Conservation (phyloP, 2,113 vertebrate genomes). For the Alouatta palliata region DNA sequence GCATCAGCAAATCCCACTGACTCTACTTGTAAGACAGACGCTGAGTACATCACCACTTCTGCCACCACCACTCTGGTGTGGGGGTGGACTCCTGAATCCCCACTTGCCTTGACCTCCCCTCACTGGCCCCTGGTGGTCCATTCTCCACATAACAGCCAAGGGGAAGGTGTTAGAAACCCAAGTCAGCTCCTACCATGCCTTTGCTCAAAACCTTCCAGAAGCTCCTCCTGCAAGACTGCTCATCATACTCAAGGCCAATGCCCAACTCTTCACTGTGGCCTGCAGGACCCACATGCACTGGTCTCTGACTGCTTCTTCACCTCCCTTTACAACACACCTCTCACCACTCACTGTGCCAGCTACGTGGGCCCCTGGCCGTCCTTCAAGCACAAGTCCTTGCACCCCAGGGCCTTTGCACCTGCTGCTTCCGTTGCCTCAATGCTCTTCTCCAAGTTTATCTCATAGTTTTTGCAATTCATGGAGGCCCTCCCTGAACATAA, state of each 20-base stretch:
- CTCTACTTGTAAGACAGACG: background rate
- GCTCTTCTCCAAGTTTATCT: background rate
- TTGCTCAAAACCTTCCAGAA: background rate
- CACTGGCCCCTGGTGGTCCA: background rate
- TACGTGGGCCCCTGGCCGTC: background rate
- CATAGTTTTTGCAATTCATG: background rate
- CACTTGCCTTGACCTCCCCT: background rate
- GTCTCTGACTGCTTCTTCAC: background rate
- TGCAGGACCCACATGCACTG: background rate
- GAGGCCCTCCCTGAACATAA: background rate
- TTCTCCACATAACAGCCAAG: background rate
- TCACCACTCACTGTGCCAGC: background rate
- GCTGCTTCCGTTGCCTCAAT: background rate
- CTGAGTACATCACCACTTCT: background rate
- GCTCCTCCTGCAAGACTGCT: background rate
- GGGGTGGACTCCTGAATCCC: background rate
- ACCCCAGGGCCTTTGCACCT: background rate
- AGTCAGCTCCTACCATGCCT: background rate
- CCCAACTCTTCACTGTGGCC: background rate
- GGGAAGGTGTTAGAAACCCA: background rate
- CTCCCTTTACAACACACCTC: background rate
- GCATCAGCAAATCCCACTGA: background rate
- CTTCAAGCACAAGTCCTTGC: background rate
- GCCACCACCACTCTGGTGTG: background rate
- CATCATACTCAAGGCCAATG: background rate